phyloP scores from a whole-genome alignment of 2,113 vertebrate genomes.

The Kobus ellipsiprymnus region DNA sequence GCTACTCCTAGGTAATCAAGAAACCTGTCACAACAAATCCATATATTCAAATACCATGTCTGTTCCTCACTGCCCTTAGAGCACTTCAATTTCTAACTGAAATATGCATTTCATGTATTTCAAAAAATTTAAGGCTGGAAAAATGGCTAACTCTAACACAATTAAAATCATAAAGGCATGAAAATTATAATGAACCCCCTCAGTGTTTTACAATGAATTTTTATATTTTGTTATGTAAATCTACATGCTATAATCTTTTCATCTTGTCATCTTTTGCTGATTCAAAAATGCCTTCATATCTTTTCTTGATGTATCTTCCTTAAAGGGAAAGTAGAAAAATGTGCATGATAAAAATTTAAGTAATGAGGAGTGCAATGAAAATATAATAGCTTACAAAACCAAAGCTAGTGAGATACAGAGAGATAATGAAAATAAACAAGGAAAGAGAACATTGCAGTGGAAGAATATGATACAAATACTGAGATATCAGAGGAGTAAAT shows the following conservation, averaged over 20 bases:
- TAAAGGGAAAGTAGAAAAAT: not conserved
- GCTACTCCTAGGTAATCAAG: not conserved
- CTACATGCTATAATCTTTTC: not conserved
- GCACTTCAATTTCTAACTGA: not conserved
- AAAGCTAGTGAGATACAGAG: not conserved
- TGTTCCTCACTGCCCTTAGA: not conserved
- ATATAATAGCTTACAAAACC: not conserved
- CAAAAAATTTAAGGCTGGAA: not conserved
- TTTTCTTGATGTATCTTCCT: not conserved
- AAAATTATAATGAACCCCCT: not conserved
- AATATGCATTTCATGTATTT: not conserved
- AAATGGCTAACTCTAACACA: not conserved
- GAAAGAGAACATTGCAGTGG: not conserved
- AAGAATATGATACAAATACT: not conserved
- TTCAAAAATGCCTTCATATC: not conserved
- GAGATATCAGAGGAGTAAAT: not conserved
- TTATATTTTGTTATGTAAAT: not conserved
- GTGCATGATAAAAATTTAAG: not conserved
- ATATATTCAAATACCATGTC: not conserved
- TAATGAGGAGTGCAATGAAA: not conserved
- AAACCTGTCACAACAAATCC: not conserved
- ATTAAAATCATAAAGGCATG: not conserved
- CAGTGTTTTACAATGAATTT: not conserved
- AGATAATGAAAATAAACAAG: not conserved
- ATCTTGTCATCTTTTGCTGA: not conserved